Conservation (phyloP, 2,888 invertebrate genomes). For the Listrodromus nycthemerus region DNA sequence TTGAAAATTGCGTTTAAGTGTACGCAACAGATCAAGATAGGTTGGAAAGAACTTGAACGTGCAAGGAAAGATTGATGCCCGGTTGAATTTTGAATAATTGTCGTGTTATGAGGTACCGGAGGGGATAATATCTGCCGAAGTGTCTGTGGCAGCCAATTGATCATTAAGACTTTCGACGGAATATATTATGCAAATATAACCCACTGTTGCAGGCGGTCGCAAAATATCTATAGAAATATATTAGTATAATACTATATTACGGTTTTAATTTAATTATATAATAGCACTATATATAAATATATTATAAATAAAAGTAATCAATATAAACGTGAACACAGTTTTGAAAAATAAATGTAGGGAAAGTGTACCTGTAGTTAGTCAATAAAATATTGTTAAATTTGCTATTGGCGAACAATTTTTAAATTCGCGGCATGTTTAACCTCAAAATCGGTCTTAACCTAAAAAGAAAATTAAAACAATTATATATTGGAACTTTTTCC, state of each 20-base stretch:
- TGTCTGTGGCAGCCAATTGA: slow-evolving; percentile 11
- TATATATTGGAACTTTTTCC: background rate
- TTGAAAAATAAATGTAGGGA: background rate
- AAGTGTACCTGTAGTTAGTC: too few relatives aligned
- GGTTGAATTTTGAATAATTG: slow-evolving; percentile 78
- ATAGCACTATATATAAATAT: too few relatives aligned
- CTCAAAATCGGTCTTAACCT: background rate
- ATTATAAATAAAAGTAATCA: too few relatives aligned
- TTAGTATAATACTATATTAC: background rate
- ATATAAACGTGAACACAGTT: background rate
- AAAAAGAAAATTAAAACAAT: background rate
- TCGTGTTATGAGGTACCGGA: slow-evolving; percentile 74
- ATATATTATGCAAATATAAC: background rate
- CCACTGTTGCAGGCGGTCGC: background rate
- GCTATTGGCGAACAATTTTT: background rate
- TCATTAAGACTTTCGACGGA: slow-evolving; percentile 20
- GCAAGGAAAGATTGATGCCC: slow-evolving; percentile 74
- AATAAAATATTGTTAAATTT: too few relatives aligned
- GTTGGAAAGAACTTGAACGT: background rate
- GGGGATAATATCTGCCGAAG: slow-evolving; percentile 2
- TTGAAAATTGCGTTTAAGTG: background rate
- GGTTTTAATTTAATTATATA: too few relatives aligned
- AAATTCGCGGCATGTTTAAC: background rate
- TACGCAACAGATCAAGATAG: background rate
- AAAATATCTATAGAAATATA: background rate